phyloP scores from a whole-genome alignment of 1,140 invertebrate genomes.

The Anastrepha ludens region DNA sequence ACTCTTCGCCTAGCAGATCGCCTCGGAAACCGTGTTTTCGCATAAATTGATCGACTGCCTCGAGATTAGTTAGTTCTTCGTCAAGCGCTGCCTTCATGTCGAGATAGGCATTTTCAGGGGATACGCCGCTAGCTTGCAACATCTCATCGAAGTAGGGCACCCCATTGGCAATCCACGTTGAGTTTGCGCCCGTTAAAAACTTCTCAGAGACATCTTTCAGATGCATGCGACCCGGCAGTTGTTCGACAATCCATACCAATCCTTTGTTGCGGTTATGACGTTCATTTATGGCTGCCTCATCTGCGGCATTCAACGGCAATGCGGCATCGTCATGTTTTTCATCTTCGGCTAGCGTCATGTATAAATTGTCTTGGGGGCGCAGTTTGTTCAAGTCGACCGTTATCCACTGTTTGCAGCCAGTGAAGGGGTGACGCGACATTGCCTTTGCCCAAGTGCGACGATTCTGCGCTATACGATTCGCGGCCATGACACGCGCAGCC shows the following conservation, averaged over 20 bases:
- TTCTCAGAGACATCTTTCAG: constrained; percentile 82
- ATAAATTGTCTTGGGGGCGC: constrained; percentile 63
- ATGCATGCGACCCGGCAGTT: constrained; percentile 83
- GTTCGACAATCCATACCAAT: constrained; percentile 87
- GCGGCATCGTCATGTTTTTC: constrained; percentile 75
- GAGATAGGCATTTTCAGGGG: constrained; percentile 75
- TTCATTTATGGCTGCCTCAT: constrained; percentile 65
- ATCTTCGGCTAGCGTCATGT: constrained; percentile 63
- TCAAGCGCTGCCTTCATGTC: constrained; percentile 74
- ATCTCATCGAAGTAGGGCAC: constrained; percentile 83
- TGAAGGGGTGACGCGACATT: constrained; percentile 83
- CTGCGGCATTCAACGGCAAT: constrained; percentile 74
- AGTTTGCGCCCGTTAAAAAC: constrained; percentile 77
- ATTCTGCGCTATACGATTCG: constrained; percentile 86
- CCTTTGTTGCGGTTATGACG: constrained; percentile 75
- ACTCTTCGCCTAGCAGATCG: constrained; percentile 70
- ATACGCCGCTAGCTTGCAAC: constrained; percentile 64
- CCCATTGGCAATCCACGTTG: constrained; percentile 88
- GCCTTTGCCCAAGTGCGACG: constrained; percentile 83
- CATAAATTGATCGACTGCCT: constrained; percentile 68
- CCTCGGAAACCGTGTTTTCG: constrained; percentile 70
- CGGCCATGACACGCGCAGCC: constrained; percentile 87
- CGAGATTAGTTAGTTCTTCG: constrained; percentile 64
- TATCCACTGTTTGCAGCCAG: constrained; percentile 93
- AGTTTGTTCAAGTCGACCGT: constrained; percentile 82